These are phyloP conservation scores for Acanthiza pusilla DNA, from an alignment of 2,797 vertebrate species.

Conservation along the genomic window DNA sequence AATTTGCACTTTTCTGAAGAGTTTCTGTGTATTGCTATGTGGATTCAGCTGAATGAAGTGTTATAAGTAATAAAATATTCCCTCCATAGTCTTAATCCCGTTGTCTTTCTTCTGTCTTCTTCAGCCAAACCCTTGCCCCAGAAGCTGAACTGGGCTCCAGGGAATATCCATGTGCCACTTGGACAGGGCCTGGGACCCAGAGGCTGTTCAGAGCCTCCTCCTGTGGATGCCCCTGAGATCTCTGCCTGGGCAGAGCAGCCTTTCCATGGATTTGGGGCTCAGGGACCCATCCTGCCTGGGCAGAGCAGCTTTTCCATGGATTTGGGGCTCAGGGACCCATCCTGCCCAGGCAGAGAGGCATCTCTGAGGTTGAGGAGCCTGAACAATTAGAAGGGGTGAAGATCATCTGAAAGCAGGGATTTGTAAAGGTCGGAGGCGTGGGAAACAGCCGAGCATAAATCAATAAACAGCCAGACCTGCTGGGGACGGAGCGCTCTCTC, in stretches of 20 bases:
- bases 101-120: not conserved
- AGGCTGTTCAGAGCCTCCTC: not conserved
- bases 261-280: too few species aligned
- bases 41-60: slow-evolving; percentile 66
- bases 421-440: too few species aligned
- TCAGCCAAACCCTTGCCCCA: not conserved
- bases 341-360: too few species aligned
- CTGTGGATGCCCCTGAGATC: not conserved
- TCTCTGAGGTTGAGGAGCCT: not conserved
- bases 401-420: too few species aligned
- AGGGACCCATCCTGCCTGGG: too few species aligned
- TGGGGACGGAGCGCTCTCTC: too few species aligned
- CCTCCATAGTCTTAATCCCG: slow-evolving; percentile 31
- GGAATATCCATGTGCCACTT: fast-evolving
- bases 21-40: slow-evolving; percentile 61
- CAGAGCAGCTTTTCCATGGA: too few species aligned
- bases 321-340: too few species aligned
- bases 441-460: too few species aligned
- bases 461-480: too few species aligned
- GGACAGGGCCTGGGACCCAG: not conserved
- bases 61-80: slow-evolving; percentile 71
- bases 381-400: not conserved
- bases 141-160: not conserved
- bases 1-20: slow-evolving; percentile 68
- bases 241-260: not conserved